Percentiles rank a stretch among this genome's conserved stretches.
These are phyloP conservation scores for Andrena cerasifolii DNA, from an alignment of 1,140 invertebrate genomes.

Conservation along the genomic window DNA sequence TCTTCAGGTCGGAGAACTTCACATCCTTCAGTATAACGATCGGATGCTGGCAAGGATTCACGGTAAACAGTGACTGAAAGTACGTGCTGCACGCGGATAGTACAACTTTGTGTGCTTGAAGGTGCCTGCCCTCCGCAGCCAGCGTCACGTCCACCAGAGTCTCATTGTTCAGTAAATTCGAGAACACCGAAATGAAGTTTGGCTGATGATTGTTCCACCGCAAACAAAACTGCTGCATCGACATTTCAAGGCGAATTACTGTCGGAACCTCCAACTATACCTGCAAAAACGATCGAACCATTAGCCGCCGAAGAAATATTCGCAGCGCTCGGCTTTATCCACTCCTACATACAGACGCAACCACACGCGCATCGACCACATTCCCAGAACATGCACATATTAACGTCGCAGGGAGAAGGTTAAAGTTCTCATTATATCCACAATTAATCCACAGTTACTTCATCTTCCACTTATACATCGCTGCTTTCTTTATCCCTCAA, in stretches of 20 bases:
- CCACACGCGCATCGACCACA: too few relatives aligned
- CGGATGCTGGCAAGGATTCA: conserved; percentile 94
- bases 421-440: too few relatives aligned
- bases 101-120: conserved; percentile 93
- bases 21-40: conserved; percentile 96
- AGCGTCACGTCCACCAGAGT: conserved; percentile 94
- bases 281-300: background rate
- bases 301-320: too few relatives aligned
- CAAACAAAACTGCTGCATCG: conserved; percentile 92
- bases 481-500: too few relatives aligned
- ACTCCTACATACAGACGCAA: background rate
- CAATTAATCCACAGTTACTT: too few relatives aligned
- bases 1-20: conserved; percentile 91
- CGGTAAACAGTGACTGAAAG: conserved; percentile 90
- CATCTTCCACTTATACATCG: too few relatives aligned
- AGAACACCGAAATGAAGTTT: conserved; percentile 94
- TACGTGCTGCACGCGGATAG: conserved; percentile 93
- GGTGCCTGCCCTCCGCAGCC: conserved; percentile 91
- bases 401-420: too few relatives aligned
- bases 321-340: too few relatives aligned
- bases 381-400: too few relatives aligned
- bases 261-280: conserved; percentile 20
- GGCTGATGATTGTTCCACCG: conserved; percentile 95
- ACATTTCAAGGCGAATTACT: conserved; percentile 80
- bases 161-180: conserved; percentile 89